Evolutionary conservation across 2,888 invertebrate genomes (phyloP), one percentile per base, ranked within the genome.

Genomic region (Deilephila porcellus): DNA sequence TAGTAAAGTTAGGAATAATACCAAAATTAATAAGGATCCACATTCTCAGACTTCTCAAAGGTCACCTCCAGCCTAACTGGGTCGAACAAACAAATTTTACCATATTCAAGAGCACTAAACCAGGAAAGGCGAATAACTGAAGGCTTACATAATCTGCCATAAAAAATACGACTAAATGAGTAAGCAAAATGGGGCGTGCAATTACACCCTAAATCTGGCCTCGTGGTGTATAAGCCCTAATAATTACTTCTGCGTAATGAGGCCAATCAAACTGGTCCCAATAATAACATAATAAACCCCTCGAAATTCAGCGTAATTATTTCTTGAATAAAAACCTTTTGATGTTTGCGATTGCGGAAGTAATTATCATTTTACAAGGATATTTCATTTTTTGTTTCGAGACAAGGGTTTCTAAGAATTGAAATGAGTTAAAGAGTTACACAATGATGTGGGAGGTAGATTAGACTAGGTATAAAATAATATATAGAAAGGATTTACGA

Each of bases 301-400:
- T n/a, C 37, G 34, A 1, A 37, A 37, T 63, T 37, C 34, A 63
- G 4, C n/a, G 63, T 37, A 63, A 63, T 63, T 63, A 37, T 60
- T 8, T 25, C 34, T 63, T 34, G 19, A 37, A 32, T 62, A 63
- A 63, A 63, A 63, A 56, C 8, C 34, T 19, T 32, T 62, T 62
- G 32, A 32, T 62, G 29, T 63, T 63, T 34, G 37, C 37, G 34
- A 34, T 37, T 63, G 37, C n/a, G 20, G 63, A 37, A 37, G 63
- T 63, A 63, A 63, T 63, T 63, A 37, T 60, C 29, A 14, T 60
- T 60, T 29, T 56, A 56, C 56, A 60, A 60, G 60, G 29, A 60
- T 4, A 63, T n/a, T 34, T 34, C n/a, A 63, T 63, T 63, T 37
- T 63, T n/a, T 37, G 1, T n/a, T 37, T 63, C n/a, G 19, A 45